Percentiles rank a stretch among this genome's conserved stretches.
Conservation (phyloP, 2,797 vertebrate genomes). For the Sebastes goodei region DNA sequence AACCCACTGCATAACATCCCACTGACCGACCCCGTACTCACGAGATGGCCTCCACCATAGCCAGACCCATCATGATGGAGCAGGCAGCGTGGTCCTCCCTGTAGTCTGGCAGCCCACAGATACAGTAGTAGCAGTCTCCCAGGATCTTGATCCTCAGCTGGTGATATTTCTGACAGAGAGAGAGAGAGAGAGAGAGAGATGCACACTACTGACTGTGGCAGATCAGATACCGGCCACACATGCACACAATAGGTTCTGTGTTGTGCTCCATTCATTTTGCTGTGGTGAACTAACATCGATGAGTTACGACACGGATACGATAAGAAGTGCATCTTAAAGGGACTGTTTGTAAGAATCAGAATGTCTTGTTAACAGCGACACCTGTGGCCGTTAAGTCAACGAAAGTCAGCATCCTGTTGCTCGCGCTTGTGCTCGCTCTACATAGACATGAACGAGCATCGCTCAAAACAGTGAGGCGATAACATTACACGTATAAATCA, state of each 20-base stretch:
- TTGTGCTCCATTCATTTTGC: not conserved
- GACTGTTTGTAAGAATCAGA: too few relatives aligned
- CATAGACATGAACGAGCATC: too few relatives aligned
- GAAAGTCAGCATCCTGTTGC: too few relatives aligned
- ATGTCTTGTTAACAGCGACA: too few relatives aligned
- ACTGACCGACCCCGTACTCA: slow-evolving; percentile 72
- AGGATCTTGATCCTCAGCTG: slow-evolving; percentile 95
- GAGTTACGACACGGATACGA: not conserved
- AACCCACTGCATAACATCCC: not conserved
- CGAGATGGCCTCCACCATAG: slow-evolving; percentile 97
- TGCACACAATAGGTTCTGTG: not conserved
- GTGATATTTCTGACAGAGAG: slow-evolving; percentile 87
- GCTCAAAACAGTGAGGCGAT: too few relatives aligned
- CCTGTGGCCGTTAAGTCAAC: too few relatives aligned
- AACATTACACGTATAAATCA: too few relatives aligned
- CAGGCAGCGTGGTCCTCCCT: slow-evolving; percentile 92
- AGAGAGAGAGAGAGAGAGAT: not conserved
- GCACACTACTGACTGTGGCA: not conserved
- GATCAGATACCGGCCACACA: not conserved
- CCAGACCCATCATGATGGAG: slow-evolving; percentile 94
- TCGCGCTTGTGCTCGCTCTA: too few relatives aligned
- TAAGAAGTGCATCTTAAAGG: too few relatives aligned
- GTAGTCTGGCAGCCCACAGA: slow-evolving; percentile 93
- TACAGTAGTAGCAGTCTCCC: slow-evolving; percentile 96
- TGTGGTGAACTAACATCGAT: not conserved